Evolutionary conservation across 2,888 invertebrate species (phyloP).

Genomic region (Sepioteuthis lessoniana): DNA sequence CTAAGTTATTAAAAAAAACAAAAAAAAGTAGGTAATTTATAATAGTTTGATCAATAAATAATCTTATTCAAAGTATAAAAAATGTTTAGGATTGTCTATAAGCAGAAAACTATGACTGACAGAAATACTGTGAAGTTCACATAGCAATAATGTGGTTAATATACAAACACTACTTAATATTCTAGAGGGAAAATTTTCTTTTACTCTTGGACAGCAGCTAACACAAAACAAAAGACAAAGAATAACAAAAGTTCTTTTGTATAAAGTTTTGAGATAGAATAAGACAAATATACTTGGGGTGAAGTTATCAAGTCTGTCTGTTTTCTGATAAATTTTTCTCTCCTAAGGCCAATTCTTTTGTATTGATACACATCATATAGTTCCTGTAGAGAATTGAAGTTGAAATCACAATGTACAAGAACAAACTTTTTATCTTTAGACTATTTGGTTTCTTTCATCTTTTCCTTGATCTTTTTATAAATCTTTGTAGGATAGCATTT

Average conservation of each 20-base stretch:
- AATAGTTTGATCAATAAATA: not conserved
- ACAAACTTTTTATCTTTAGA: not conserved
- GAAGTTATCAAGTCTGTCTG: not conserved
- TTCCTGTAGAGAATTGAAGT: not conserved
- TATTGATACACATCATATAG: not conserved
- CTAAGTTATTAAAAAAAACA: too few relatives aligned
- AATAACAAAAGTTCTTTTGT: not conserved
- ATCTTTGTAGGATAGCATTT: not conserved
- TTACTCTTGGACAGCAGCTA: not conserved
- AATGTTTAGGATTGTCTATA: not conserved
- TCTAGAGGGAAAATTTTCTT: not conserved
- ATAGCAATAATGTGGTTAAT: not conserved
- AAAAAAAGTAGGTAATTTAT: not conserved
- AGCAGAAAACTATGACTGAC: not conserved
- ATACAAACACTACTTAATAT: not conserved
- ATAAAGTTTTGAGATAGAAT: not conserved
- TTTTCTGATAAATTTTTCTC: not conserved
- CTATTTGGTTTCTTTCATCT: not conserved
- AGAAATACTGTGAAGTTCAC: not conserved
- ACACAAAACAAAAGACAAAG: not conserved
- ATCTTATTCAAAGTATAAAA: not conserved
- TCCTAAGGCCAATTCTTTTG: not conserved
- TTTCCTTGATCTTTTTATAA: not conserved
- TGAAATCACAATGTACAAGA: not conserved
- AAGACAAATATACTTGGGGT: not conserved